Base-by-base conservation (phyloP, 2,797 vertebrate genomes). In the Rachycentron canadum region DNA sequence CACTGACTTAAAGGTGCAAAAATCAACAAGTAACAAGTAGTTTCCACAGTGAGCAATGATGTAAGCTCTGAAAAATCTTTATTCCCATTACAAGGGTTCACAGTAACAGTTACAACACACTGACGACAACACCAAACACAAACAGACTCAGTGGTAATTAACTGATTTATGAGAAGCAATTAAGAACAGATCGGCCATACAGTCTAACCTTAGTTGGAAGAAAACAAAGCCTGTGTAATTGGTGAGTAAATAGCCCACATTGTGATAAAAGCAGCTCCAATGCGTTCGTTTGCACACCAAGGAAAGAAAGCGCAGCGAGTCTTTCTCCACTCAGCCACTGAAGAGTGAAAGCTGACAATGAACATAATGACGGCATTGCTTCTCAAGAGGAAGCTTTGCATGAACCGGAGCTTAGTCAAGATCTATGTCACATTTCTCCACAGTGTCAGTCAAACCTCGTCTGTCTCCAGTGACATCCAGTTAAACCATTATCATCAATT, bases 401-500 rank as follows among this genome's bases (percentile, higher is more conserved):
- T 47, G 38, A 47, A 45, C 40, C 11, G 10, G 19, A 52, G 23
- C 28, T 40, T 25, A 25, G 16, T 38, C 14, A 14, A 3, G 21
- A 25, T 76, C 61, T 14, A 3, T 69, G 55, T 56, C 58, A 30
- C 12, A 64, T 23, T 21, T 63, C 83, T 52, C 62, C 70, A 74
- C 34, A 47, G 72, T 26, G 47, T 11, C 17, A 79, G 58, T 75
- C 53, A 72, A 77, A 82, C 61, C 63, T 25, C 13, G n/a, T 26
- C 41, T 38, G 34, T 52, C 73, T 58, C 7, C 28, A 63, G 77
- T 67, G 40, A 69, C 74, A 78, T 62, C 61, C 60, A 74, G 65
- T 84, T 50, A 62, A 83, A 85, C 81, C 69, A 71, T 76, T 69
- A 78, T 76, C 71, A 76, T 69, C 56, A 52, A 79, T 56, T 81